A percentile compares a stretch with the other conserved stretches of the same genome.
These are phyloP conservation scores for Hormiphora californensis DNA, from an alignment of 37 sponge, comb jelly and placozoan genomes.

Conservation along the genomic window DNA sequence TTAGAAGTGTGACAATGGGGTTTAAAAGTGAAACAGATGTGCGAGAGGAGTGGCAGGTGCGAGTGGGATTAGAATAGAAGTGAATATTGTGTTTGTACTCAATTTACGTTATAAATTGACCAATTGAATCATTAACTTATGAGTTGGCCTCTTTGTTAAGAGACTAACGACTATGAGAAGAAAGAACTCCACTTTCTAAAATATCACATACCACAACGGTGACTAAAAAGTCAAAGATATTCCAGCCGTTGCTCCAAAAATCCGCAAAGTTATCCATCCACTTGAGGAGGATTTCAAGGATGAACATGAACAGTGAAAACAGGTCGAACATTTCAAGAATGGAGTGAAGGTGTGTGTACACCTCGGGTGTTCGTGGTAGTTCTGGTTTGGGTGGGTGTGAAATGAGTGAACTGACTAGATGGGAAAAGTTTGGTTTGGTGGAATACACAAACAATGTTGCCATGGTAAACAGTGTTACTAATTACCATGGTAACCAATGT, in stretches of 20 bases:
- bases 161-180: too few species aligned
- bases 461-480: too few species aligned
- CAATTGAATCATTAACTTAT: too few species aligned
- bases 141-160: too few species aligned
- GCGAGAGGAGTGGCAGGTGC: too few species aligned
- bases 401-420: too few species aligned
- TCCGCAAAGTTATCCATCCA: constrained; percentile 71
- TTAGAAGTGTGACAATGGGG: too few species aligned
- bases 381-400: constrained; percentile 54
- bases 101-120: too few species aligned
- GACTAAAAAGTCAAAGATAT: constrained; percentile 79
- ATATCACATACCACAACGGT: constrained; percentile 65
- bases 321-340: constrained; percentile 68
- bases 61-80: too few species aligned
- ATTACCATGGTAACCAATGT: too few species aligned
- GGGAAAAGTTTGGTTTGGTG: neutral
- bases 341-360: constrained; percentile 50
- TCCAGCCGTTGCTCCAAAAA: constrained; percentile 81
- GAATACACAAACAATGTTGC: neutral
- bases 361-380: constrained; percentile 55
- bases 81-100: too few species aligned
- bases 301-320: constrained; percentile 68
- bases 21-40: too few species aligned
- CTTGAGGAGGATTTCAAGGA: constrained; percentile 73
- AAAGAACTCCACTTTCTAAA: neutral